phyloP scores from a whole-genome alignment of 2,113 vertebrate genomes.

The Dromiciops gliroides region DNA sequence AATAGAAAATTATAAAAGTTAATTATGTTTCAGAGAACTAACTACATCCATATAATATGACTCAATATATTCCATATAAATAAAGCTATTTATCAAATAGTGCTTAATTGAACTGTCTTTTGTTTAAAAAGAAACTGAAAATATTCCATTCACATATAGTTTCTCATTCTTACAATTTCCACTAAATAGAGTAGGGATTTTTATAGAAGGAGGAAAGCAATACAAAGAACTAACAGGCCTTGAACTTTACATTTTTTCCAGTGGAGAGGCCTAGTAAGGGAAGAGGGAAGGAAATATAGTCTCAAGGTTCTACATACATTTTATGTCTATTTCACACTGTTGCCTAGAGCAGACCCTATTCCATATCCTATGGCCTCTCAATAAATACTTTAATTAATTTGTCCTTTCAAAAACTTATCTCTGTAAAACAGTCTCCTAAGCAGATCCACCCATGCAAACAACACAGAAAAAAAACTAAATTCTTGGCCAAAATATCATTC shows the following conservation, averaged over 20 bases:
- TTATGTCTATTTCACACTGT: neutral
- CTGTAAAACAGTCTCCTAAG: neutral
- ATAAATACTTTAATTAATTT: neutral
- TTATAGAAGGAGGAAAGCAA: neutral
- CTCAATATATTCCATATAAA: neutral
- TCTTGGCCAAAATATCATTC: neutral
- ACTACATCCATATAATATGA: neutral
- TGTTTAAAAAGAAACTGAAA: neutral
- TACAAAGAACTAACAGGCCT: neutral
- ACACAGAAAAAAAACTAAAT: neutral
- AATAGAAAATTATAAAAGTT: conserved; percentile 1
- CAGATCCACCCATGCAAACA: neutral
- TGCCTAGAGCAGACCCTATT: neutral
- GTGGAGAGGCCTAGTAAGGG: neutral
- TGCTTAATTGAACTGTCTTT: neutral
- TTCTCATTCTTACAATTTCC: neutral
- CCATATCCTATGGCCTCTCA: neutral
- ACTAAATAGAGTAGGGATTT: neutral
- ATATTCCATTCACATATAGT: neutral
- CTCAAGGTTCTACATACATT: neutral
- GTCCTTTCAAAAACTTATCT: neutral
- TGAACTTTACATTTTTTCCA: neutral
- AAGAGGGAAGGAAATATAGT: neutral
- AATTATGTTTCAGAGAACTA: neutral
- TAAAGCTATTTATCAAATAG: neutral